These are phyloP conservation scores for Octodonta nipae DNA, from an alignment of 2,888 invertebrate species.

Conservation along the genomic window DNA sequence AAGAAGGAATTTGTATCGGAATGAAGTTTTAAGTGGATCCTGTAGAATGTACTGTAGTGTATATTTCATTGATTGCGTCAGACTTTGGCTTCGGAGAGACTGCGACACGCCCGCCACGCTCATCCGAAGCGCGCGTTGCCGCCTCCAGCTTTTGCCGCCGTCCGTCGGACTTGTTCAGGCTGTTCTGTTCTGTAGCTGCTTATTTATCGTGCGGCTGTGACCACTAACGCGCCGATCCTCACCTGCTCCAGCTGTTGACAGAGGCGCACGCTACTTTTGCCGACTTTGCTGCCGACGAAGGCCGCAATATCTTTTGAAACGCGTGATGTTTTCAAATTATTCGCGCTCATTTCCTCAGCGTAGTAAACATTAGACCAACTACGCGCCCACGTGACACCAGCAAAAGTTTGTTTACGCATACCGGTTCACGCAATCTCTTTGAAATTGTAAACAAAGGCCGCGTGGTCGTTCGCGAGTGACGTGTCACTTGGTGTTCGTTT, in stretches of 20 bases:
- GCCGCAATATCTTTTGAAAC: slow-evolving; percentile 9
- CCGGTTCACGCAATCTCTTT: too few relatives aligned
- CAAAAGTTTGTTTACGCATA: too few relatives aligned
- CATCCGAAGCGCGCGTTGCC: slow-evolving; percentile 36
- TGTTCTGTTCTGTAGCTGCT: slow-evolving; percentile 35
- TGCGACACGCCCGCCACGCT: slow-evolving; percentile 36
- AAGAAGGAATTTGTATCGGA: slow-evolving; percentile 9
- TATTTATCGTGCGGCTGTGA: slow-evolving; percentile 37
- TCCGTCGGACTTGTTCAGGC: slow-evolving; percentile 28
- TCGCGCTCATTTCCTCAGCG: slow-evolving; percentile 10
- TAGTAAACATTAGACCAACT: slow-evolving; percentile 9
- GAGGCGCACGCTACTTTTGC: slow-evolving; percentile 9
- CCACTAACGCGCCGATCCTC: slow-evolving; percentile 26
- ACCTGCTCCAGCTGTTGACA: slow-evolving; percentile 7
- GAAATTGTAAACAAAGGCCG: slow-evolving; percentile 18
- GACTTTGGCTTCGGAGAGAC: slow-evolving; percentile 33
- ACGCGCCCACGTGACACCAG: too few relatives aligned
- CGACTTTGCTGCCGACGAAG: slow-evolving; percentile 6
- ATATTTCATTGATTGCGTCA: slow-evolving; percentile 36
- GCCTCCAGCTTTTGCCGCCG: slow-evolving; percentile 32
- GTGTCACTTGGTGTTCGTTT: too few relatives aligned
- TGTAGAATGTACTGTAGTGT: slow-evolving; percentile 28
- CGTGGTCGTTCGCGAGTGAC: slow-evolving; percentile 20
- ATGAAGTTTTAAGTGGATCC: slow-evolving; percentile 15
- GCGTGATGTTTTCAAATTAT: slow-evolving; percentile 12